Base-by-base conservation (phyloP, 2,888 invertebrate genomes). In the Agonopterix arenella region DNA sequence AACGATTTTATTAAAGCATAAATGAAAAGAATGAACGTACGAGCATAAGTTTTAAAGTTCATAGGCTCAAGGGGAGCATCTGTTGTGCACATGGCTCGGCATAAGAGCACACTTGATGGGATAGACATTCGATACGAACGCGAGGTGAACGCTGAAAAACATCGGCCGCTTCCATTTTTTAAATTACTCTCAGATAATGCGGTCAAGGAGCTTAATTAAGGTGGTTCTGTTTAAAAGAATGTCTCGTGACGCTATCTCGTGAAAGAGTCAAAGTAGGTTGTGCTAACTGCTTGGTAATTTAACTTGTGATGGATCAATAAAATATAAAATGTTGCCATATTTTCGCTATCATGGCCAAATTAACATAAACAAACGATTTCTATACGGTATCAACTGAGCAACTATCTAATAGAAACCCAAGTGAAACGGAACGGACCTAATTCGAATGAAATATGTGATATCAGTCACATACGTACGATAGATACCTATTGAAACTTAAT, bases 71-170 rank as follows among this genome's bases (percentile, higher is more conserved):
- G 68, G 63, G 70, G 63, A 76, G 76, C 88, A 89, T 86, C 80
- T 89, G 88, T 73, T 68, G 77, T 61, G 64, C 88, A 89, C 81
- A 89, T 89, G 88, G 82, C 74, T 62, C 71, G 63, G 62, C 68
- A 65, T 63, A 73, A 71, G 73, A 79, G 66, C 73, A 62, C 68
- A 76, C 74, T 77, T 66, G 73, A 78, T 68, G 75, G 73, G 75
- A 79, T 67, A 80, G 73, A 70, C 70, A 83, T 74, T 66, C 68
- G 74, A 84, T 80, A 80, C 67, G 54, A 28, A 28, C 28, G 28
- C 28, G 28, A 55, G 46, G 43, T 36, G 36, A 43, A 47, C 70
- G 59, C 60, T 58, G 58, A 65, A 68, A 66, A 64, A 62, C 51
- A 69, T 73, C 76, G 74, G 76, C 65, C 75, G 70, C 67, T 66